Conservation (phyloP, 1,140 invertebrate species). For the Drosophila lowei region DNA sequence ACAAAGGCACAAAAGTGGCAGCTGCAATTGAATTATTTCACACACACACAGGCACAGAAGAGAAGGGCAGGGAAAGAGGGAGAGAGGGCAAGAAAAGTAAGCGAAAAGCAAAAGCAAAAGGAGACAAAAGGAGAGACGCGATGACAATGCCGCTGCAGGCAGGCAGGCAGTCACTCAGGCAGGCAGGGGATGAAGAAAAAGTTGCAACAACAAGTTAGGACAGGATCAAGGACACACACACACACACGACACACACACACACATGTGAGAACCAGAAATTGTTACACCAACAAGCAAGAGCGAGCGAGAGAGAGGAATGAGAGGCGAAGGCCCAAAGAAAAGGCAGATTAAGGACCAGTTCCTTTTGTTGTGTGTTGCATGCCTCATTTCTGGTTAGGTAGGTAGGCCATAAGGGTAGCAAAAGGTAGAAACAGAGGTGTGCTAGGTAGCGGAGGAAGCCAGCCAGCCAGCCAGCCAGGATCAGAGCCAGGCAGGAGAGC, state of each 20-base stretch:
- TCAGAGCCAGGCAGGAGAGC: neutral
- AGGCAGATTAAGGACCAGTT: conserved; percentile 76
- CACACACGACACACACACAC: conserved; percentile 5
- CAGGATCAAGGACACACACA: conserved; percentile 71
- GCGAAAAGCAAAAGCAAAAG: conserved; percentile 44
- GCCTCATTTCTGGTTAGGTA: conserved; percentile 18
- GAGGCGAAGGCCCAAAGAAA: conserved; percentile 54
- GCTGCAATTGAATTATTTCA: conserved; percentile 76
- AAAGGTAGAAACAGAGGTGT: conserved; percentile 8
- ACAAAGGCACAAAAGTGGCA: conserved; percentile 67
- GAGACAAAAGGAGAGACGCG: conserved; percentile 29
- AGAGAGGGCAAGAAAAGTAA: conserved; percentile 44
- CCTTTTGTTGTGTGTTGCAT: conserved; percentile 51
- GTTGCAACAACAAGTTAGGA: conserved; percentile 65
- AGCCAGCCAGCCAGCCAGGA: conserved; percentile 2
- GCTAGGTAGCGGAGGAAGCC: neutral
- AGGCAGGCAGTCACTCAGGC: conserved; percentile 17
- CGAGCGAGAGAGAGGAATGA: conserved; percentile 13
- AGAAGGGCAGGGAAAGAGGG: neutral
- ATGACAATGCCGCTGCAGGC: conserved; percentile 37
- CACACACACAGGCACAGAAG: conserved; percentile 24
- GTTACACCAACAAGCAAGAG: conserved; percentile 50
- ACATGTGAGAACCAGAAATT: conserved; percentile 52
- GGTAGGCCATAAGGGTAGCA: conserved; percentile 51
- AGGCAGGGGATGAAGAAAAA: conserved; percentile 54